Conservation (phyloP, 2,113 vertebrate genomes). For the Rhea americana region DNA sequence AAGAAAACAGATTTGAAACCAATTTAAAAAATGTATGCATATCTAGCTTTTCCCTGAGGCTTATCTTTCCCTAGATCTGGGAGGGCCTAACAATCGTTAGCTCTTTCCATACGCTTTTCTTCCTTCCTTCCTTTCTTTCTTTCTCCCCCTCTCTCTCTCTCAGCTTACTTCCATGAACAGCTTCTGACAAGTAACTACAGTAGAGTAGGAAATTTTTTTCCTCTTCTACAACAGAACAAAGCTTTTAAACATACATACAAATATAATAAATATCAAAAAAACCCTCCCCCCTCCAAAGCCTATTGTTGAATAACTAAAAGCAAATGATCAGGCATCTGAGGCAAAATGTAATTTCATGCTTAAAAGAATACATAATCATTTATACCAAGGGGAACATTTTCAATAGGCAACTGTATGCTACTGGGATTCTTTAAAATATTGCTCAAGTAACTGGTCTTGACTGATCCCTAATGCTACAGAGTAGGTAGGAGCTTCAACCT, state of each 20-base stretch:
- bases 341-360: neutral
- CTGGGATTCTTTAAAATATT: neutral
- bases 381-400: neutral
- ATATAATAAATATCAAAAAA: neutral
- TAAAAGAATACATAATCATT: neutral
- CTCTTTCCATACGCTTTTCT: neutral
- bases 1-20: constrained; percentile 40
- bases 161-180: neutral
- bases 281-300: neutral
- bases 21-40: constrained; percentile 44
- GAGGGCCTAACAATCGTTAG: constrained; percentile 21
- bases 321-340: neutral
- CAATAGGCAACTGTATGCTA: neutral
- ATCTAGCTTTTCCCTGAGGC: constrained; percentile 19
- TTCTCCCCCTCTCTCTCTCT: neutral
- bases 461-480: neutral
- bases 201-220: neutral
- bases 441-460: neutral
- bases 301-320: neutral
- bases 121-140: neutral
- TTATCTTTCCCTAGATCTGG: constrained; percentile 29
- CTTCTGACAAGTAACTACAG: constrained; percentile 1
- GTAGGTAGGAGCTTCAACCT: neutral
- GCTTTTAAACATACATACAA: neutral
- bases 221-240: neutral